A percentile compares a stretch with the other conserved stretches of the same genome.
Conservation (phyloP, 2,113 vertebrate species). For the Lota lota region DNA sequence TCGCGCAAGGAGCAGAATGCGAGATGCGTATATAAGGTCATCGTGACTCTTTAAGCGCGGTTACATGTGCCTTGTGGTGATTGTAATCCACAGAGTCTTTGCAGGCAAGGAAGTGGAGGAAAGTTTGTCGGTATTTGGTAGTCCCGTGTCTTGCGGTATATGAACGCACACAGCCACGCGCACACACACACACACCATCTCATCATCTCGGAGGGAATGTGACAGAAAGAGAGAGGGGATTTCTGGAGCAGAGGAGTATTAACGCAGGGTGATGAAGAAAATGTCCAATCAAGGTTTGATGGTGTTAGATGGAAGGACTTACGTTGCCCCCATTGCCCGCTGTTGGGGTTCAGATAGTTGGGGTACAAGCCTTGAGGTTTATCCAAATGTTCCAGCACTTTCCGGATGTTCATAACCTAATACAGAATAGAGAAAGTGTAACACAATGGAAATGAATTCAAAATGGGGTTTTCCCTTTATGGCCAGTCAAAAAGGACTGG, state of each 20-base stretch:
- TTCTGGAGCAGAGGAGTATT: background rate
- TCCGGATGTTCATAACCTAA: conserved; percentile 95
- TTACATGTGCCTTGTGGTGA: no score
- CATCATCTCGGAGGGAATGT: no score
- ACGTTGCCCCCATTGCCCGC: conserved; percentile 98
- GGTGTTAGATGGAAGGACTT: conserved; percentile 66
- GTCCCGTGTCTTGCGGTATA: no score
- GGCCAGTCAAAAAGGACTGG: background rate
- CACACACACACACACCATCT: background rate
- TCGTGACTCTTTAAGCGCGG: no score
- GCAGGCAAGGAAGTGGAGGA: no score
- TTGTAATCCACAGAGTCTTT: no score
- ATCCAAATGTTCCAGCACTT: conserved; percentile 88
- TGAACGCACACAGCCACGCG: background rate
- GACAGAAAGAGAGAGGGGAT: background rate
- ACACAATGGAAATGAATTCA: background rate
- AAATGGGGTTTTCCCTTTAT: background rate
- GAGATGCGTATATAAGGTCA: no score
- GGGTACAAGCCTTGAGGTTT: conserved; percentile 97
- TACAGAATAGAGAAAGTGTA: background rate
- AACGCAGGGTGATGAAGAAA: no score
- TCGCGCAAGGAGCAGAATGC: no score
- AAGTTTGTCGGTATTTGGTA: no score
- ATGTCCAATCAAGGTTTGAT: no score
- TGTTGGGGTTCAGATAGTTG: conserved; percentile 97